A percentile compares a stretch with the other conserved stretches of the same genome.
Conservation (phyloP, 2,113 vertebrate species). For the Vidua chalybeata region DNA sequence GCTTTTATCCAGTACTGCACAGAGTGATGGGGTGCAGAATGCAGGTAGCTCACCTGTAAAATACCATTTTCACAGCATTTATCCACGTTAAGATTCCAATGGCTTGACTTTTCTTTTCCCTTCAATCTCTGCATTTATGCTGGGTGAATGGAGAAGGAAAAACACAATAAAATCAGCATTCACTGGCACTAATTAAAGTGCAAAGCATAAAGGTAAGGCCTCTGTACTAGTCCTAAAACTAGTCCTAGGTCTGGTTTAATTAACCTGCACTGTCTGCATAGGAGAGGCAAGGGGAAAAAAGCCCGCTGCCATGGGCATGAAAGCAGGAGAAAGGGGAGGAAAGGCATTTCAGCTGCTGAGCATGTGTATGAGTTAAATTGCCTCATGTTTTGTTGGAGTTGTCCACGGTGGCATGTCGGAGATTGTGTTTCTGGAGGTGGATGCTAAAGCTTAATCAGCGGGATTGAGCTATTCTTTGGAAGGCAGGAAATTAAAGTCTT, state of each 20-base stretch:
- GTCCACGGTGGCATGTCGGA: neutral
- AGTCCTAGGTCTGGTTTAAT: neutral
- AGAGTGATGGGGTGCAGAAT: neutral
- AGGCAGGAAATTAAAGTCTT: constrained; percentile 41
- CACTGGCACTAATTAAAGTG: neutral
- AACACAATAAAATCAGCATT: neutral
- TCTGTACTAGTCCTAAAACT: neutral
- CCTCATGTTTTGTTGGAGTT: neutral
- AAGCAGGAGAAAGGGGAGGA: neutral
- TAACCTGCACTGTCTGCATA: neutral
- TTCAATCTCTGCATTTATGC: neutral
- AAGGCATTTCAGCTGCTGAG: neutral
- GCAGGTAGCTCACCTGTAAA: neutral
- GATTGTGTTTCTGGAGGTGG: constrained; percentile 3
- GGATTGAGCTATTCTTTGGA: constrained; percentile 19
- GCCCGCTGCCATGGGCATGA: rapidly evolving
- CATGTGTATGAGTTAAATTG: neutral
- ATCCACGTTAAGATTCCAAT: neutral
- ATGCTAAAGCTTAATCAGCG: neutral
- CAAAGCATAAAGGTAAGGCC: neutral
- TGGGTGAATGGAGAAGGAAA: neutral
- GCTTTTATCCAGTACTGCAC: neutral
- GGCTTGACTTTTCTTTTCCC: neutral
- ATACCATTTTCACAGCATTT: neutral
- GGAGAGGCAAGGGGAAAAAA: neutral